Base-by-base conservation (phyloP, 1,140 invertebrate species). In the Drosophila seguyi region DNA sequence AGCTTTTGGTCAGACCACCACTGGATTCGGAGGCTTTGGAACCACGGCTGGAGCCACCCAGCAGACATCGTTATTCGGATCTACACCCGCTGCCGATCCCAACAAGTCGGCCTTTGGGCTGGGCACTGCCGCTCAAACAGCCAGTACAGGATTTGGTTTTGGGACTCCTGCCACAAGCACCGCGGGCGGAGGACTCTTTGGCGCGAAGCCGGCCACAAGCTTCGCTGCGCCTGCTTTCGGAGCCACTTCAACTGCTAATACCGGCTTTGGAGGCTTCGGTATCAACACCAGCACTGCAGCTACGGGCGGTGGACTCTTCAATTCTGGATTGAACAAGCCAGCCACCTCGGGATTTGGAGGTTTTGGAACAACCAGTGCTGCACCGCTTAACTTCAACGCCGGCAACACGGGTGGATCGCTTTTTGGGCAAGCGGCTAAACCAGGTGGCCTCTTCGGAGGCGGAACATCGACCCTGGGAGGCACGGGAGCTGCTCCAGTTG, bases 261-360 rank as follows among this genome's bases (percentile, higher is more conserved):
- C 91, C 0, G 90, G 87, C 4, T 92, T 92, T 20, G 76, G 81
- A 16, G 83, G 80, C 52, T 92, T 93, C 25, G 79, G 84, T 5
- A 25, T 91, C 11, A 79, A 63, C 31, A 91, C 91, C 48, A 93
- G 92, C 48, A 88, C 92, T 3, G 56, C 86, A 3, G 60, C 47
- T 10, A 91, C 90, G 11, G 92, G 93, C 36, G 94, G 94, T 16
- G 94, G 94, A 13, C 81, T 95, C 6, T 95, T 95, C 57, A 94
- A 94, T 66, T 93, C 92, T 1, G 79, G 93, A 6, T 85, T 94
- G 20, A 94, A 94, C 56, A 94, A 94, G 62, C 92, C 94, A 4
- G 91, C 93, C 5, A 92, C 93, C 5, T 92, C 93, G 7, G 91
- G 92, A 11, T 92, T 94, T 69, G 92, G 92, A 25, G 91, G 81